phyloP scores from a whole-genome alignment of 2,113 vertebrate genomes.

The Charadrius vociferus region DNA sequence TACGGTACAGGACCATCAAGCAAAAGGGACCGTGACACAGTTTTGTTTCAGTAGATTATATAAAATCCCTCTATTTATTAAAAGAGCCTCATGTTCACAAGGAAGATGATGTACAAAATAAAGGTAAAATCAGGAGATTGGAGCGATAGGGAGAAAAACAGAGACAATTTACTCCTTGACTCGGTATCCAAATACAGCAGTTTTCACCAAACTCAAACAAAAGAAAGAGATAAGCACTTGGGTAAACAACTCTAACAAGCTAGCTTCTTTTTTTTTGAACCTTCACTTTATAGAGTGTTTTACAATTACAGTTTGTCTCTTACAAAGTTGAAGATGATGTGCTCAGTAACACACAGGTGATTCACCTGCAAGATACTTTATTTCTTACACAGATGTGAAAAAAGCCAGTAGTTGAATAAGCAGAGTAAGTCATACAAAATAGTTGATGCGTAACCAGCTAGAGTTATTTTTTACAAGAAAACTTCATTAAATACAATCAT shows the following conservation, averaged over 20 bases:
- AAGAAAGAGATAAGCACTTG: neutral
- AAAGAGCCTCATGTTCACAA: neutral
- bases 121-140: neutral
- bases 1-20: neutral
- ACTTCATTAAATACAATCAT: neutral
- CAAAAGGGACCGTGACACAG: neutral
- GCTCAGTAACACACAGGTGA: neutral
- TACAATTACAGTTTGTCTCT: neutral
- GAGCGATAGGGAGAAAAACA: neutral
- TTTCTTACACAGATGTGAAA: slow-evolving; percentile 16
- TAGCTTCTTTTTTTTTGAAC: neutral
- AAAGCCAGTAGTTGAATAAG: neutral
- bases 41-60: neutral
- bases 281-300: neutral
- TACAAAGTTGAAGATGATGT: neutral
- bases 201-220: neutral
- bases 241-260: neutral
- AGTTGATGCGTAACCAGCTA: neutral
- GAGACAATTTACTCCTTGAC: neutral
- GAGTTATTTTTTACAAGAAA: neutral
- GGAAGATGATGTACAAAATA: neutral
- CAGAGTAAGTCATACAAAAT: neutral
- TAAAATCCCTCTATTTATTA: neutral
- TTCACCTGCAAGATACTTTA: neutral
- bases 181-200: neutral